Evolutionary conservation across 2,888 invertebrate species (phyloP).

Genomic region (Hipparchia sbordonii): DNA sequence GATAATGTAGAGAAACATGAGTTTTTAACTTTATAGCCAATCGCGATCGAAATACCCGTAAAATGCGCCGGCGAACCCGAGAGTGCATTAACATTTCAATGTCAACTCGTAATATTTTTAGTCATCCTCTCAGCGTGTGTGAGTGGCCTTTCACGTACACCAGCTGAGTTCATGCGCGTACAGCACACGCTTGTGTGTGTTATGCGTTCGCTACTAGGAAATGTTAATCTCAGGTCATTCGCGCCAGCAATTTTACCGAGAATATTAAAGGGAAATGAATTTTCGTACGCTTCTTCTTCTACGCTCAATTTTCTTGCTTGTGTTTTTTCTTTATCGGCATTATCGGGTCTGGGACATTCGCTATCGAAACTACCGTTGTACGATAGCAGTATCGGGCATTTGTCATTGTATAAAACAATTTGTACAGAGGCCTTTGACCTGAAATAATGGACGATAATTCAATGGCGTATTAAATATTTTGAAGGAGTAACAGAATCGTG

Average conservation of each 20-base stretch:
- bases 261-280: conserved; percentile 44
- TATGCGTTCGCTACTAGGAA: conserved; percentile 63
- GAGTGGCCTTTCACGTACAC: conserved; percentile 63
- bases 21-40: conserved; percentile 51
- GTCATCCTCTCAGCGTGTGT: conserved; percentile 65
- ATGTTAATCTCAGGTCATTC: conserved; percentile 66
- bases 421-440: conserved; percentile 40
- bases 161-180: conserved; percentile 43
- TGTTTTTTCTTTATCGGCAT: conserved; percentile 21
- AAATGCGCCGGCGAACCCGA: conserved; percentile 64
- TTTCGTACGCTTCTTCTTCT: conserved; percentile 31
- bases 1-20: conserved; percentile 58
- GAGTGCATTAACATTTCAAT: conserved; percentile 83
- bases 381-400: conserved; percentile 18
- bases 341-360: conserved; percentile 12
- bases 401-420: conserved; percentile 37
- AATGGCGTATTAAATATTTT: conserved; percentile 43
- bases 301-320: conserved; percentile 27
- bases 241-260: conserved; percentile 52
- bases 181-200: conserved; percentile 40
- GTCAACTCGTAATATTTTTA: conserved; percentile 82
- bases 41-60: conserved; percentile 63
- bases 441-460: conserved; percentile 36
- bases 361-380: conserved; percentile 21
- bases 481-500: conserved; percentile 40